Base-by-base conservation (phyloP, 2,113 vertebrate genomes). In the Varanus komodoensis region DNA sequence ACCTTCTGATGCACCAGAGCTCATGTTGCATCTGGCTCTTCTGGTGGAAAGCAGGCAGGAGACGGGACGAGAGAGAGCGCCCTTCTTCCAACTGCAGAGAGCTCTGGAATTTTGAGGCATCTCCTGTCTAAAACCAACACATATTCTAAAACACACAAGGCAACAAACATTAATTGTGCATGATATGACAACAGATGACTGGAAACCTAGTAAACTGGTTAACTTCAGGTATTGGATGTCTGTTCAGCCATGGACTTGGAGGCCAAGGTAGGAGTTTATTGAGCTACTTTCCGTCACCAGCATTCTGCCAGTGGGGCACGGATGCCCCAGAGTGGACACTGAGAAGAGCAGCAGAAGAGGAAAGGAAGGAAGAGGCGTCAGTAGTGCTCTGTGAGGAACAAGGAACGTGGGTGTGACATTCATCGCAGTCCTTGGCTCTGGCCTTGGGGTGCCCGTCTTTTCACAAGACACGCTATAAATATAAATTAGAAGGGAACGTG, bases 361-460 rank as follows among this genome's bases (percentile, higher is more conserved):
- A 93, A 23, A 84, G 91, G 78, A 1, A 44, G 38, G 38, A 44
- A 0, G 74, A 88, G 85, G 64, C 23, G 44, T 93, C 75, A 3
- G 68, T 6, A 79, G 34, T 92, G 94, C 93, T 91, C 50, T 90
- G 82, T 67, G 67, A 50, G n/a, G 50, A 90, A 82, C 87, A 84
- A 73, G 82, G 6, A 27, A 90, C 90, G 93, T 29, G 89, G 71
- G 95, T 95, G 87, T 0, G 2, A 89, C 52, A 88, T 0, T 73
- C 75, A 90, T 84, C 87, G 91, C 91, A 92, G 88, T 94, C 92
- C 93, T 93, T 91, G 93, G 95, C 95, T 95, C 95, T 95, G 95
- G 92, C 88, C 93, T 88, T 67, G 48, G 67, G 3, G 32, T 14
- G 9, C 38, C 89, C 89, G 90, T 86, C 92, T 92, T 90, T 93